Percentiles rank a stretch among this genome's conserved stretches.
Conservation (phyloP, 2,888 invertebrate species). For the Napeogenes sylphis region DNA sequence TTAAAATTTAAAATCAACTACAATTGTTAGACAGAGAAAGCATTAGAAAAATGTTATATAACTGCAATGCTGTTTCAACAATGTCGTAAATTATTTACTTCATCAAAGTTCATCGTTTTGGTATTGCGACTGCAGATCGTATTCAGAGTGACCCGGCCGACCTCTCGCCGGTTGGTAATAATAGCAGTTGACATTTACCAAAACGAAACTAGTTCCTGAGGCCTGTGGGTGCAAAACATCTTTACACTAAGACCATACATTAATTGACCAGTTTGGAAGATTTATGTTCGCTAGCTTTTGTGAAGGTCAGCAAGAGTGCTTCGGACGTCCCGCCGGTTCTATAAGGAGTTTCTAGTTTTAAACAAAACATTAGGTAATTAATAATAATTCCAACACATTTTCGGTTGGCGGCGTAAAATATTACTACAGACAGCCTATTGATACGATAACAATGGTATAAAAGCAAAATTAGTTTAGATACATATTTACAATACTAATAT, state of each 20-base stretch:
- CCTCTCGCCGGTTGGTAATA: slow-evolving; percentile 55
- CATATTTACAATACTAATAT: no score
- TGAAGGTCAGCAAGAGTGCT: slow-evolving; percentile 25
- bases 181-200: slow-evolving; percentile 69
- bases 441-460: no score
- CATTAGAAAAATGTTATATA: slow-evolving; percentile 1
- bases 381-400: not conserved
- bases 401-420: slow-evolving; percentile 15
- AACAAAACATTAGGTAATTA: not conserved
- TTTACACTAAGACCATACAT: slow-evolving; percentile 34
- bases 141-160: slow-evolving; percentile 49
- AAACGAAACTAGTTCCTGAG: slow-evolving; percentile 60
- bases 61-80: not conserved
- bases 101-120: slow-evolving; percentile 16
- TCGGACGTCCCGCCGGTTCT: slow-evolving; percentile 18
- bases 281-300: slow-evolving; percentile 29
- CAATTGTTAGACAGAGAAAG: not conserved
- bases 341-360: not conserved
- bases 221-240: slow-evolving; percentile 38
- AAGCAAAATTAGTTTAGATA: no score
- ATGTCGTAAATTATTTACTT: slow-evolving; percentile 4
- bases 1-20: not conserved
- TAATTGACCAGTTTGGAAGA: slow-evolving; percentile 48
- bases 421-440: not conserved
- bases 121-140: slow-evolving; percentile 35